A percentile compares a stretch with the other conserved stretches of the same genome.
Conservation (phyloP, 2,888 invertebrate genomes). For the Torymus aiolomorphi region DNA sequence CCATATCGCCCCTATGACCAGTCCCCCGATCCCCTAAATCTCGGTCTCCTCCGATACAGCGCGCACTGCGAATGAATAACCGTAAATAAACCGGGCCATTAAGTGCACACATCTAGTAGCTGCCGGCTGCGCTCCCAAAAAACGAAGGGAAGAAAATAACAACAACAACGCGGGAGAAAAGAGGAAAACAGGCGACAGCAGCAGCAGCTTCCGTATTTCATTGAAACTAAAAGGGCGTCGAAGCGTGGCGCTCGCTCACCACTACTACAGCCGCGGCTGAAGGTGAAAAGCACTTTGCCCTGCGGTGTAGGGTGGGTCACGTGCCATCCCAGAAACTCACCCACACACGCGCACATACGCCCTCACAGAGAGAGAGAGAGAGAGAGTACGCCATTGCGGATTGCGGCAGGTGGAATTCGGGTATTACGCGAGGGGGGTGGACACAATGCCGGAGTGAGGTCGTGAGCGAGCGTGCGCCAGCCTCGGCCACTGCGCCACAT, state of each 20-base stretch:
- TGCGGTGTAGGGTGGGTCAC: constrained; percentile 9
- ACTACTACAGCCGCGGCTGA: background rate
- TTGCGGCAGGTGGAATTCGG: constrained; percentile 63
- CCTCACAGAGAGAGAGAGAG: background rate
- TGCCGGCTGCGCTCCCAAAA: background rate
- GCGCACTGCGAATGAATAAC: constrained; percentile 13
- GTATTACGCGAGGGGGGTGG: constrained; percentile 57
- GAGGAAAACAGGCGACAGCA: background rate
- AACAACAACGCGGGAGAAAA: background rate
- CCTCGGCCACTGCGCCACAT: constrained; percentile 44
- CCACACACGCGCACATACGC: background rate
- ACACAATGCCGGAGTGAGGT: constrained; percentile 59
- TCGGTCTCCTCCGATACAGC: background rate
- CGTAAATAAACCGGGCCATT: constrained; percentile 26
- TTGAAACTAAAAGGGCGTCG: constrained; percentile 40
- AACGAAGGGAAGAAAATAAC: background rate
- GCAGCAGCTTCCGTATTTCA: constrained; percentile 10
- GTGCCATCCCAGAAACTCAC: constrained; percentile 1
- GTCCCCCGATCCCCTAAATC: background rate
- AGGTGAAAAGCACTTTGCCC: constrained; percentile 23
- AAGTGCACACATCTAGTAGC: background rate
- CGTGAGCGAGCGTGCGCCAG: background rate
- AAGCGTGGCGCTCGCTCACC: background rate
- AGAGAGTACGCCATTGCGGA: constrained; percentile 43
- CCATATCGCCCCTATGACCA: too few species aligned